Percentiles rank a stretch among this genome's conserved stretches.
phyloP scores from a whole-genome alignment of 2,797 vertebrate species.

The Hozukius guyotensis region DNA sequence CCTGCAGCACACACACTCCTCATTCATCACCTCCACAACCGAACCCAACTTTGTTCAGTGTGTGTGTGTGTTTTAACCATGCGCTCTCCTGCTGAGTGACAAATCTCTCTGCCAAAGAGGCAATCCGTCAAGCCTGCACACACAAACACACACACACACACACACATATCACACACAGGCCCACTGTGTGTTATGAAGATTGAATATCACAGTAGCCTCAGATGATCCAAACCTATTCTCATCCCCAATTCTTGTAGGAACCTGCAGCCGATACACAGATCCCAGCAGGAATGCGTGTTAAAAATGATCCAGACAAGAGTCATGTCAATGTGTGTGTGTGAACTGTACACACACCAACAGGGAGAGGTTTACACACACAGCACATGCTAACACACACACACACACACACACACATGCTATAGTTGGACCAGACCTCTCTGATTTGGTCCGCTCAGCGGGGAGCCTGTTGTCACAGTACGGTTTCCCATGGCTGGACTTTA shows the following conservation, averaged over 20 bases:
- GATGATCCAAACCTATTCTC: conserved; percentile 44
- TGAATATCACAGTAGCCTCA: conserved; percentile 58
- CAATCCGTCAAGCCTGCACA: conserved; percentile 53
- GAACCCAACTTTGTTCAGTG: conserved; percentile 27
- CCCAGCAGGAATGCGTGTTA: conserved; percentile 49
- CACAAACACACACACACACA: conserved; percentile 21
- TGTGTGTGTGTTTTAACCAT: conserved; percentile 46
- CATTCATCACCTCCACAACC: conserved; percentile 46
- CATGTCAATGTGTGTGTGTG: background rate
- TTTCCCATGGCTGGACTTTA: conserved; percentile 61
- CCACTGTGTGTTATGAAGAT: conserved; percentile 34
- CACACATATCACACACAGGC: background rate
- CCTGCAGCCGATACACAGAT: conserved; percentile 28
- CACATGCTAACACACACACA: conserved; percentile 30
- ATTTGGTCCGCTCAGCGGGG: conserved; percentile 66
- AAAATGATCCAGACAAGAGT: conserved; percentile 49
- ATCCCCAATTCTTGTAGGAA: conserved; percentile 19
- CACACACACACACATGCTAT: conserved; percentile 37
- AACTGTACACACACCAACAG: background rate
- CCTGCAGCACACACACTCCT: conserved; percentile 3
- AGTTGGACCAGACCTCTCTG: conserved; percentile 47
- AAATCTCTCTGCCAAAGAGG: conserved; percentile 67
- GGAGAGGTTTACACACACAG: background rate
- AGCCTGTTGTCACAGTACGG: conserved; percentile 55
- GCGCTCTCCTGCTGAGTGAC: conserved; percentile 64